Base-by-base conservation (phyloP, 2,797 vertebrate species). In the Thripadectes ignobilis region DNA sequence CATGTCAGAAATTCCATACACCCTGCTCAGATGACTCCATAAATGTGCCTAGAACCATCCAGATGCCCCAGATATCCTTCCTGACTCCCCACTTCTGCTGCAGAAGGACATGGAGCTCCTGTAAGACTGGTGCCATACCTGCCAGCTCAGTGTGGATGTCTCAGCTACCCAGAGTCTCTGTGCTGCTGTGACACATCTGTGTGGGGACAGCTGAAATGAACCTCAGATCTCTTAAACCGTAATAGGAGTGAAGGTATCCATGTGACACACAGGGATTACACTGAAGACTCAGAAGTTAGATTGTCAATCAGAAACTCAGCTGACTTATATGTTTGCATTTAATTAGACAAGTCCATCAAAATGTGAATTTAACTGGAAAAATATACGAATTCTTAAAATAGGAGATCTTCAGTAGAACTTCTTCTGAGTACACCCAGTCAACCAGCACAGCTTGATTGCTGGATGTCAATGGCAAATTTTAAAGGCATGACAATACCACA, bases 31-130 rank as follows among this genome's bases (percentile, higher is more conserved):
- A 49, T 32, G 6, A 41, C 19, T 66, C 13, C 10, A 38, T 18
- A 61, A 57, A 52, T 1, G 3, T 19, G 2, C 14, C 29, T n/a
- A 66, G 8, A 12, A 43, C 12, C 1, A 0, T 49, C 26, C 23
- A 57, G 41, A 51, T 49, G 32, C 5, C 32, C 9, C 17, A 41
- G 26, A 26, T 45, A 39, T 4, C 24, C 32, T 59, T 13, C 14
- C 36, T 54, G 67, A 54, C 29, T 45, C 79, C 26, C 68, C 19
- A 55, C 14, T 61, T 80, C 52, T 51, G 19, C n/a, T 41, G 8
- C 58, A 39, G 58, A 61, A 39, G 38, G 29, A 61, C 38, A 27
- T 29, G 38, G 59, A 61, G 38, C 38, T 61, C 26, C 26, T 39
- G 8, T 61, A 39, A 61, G 58, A 29, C 36, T 61, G 59, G 39